phyloP scores from a whole-genome alignment of 1,140 invertebrate species.

The Hydropsyche tenuis region DNA sequence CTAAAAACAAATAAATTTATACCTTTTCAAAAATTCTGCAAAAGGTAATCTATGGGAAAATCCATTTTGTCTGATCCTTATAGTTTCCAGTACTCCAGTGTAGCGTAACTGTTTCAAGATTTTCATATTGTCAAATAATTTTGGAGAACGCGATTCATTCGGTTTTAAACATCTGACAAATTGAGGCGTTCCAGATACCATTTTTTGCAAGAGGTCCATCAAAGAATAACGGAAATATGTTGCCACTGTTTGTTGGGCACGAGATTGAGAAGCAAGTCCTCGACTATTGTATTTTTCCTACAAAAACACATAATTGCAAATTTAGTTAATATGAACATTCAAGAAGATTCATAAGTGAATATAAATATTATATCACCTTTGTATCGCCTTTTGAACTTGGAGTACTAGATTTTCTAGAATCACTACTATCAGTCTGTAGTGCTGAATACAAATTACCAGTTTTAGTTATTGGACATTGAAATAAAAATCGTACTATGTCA shows the following conservation, averaged over 20 bases:
- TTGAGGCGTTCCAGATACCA: slow-evolving; percentile 79
- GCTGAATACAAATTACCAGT: slow-evolving; percentile 77
- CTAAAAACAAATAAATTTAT: neutral
- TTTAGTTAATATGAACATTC: slow-evolving; percentile 9
- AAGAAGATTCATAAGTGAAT: neutral
- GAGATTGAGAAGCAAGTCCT: slow-evolving; percentile 78
- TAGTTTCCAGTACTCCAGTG: slow-evolving; percentile 83
- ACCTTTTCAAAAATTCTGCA: slow-evolving; percentile 82
- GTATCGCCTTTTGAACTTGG: slow-evolving; percentile 53
- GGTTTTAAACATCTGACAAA: slow-evolving; percentile 87
- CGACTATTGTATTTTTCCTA: slow-evolving; percentile 66
- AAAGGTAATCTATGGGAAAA: slow-evolving; percentile 82
- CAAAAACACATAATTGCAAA: slow-evolving; percentile 12
- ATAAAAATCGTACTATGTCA: slow-evolving; percentile 77
- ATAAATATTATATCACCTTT: slow-evolving; percentile 52
- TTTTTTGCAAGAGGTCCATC: slow-evolving; percentile 85
- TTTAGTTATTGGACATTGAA: slow-evolving; percentile 83
- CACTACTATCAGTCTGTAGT: slow-evolving; percentile 61
- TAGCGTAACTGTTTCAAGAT: slow-evolving; percentile 79
- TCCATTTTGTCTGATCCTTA: slow-evolving; percentile 80
- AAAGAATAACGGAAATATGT: slow-evolving; percentile 86
- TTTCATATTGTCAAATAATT: slow-evolving; percentile 74
- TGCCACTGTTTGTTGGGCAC: slow-evolving; percentile 83
- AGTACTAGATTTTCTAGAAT: slow-evolving; percentile 60
- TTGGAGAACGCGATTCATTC: slow-evolving; percentile 74